phyloP scores from a whole-genome alignment of 2,797 vertebrate genomes.

The Allobates femoralis region DNA sequence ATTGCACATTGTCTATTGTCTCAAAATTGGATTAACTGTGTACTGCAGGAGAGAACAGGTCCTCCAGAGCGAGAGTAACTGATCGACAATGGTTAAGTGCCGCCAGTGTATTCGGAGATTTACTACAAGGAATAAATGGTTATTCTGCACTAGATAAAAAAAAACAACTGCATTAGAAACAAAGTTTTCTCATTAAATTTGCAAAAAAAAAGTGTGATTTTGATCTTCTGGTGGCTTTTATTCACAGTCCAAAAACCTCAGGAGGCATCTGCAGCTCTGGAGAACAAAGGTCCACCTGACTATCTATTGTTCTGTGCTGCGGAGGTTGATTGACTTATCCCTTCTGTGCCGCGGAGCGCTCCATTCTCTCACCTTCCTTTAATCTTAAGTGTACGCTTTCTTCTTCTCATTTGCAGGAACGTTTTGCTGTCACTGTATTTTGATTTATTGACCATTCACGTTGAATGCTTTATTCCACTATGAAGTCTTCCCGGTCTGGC shows the following conservation, averaged over 20 bases:
- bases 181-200: constrained; percentile 6
- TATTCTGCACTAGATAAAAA: too few species aligned
- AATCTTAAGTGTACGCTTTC: constrained; percentile 44
- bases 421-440: constrained; percentile 66
- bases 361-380: constrained; percentile 57
- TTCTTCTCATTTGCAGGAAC: constrained; percentile 56
- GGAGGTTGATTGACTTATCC: constrained; percentile 58
- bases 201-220: constrained; percentile 8
- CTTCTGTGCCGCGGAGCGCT: constrained; percentile 56
- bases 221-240: background rate
- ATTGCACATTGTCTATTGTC: too few species aligned
- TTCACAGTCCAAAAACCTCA: constrained; percentile 26
- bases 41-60: too few species aligned
- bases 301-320: constrained; percentile 29
- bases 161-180: background rate
- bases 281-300: constrained; percentile 38
- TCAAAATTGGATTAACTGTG: too few species aligned
- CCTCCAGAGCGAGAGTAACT: too few species aligned
- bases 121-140: too few species aligned
- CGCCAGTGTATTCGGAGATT: too few species aligned
- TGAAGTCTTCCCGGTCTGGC: constrained; percentile 62
- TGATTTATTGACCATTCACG: constrained; percentile 67
- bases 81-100: too few species aligned
- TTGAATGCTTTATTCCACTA: constrained; percentile 63
- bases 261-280: constrained; percentile 2